Base-by-base conservation (phyloP, 2,113 vertebrate genomes). In the Egretta garzetta region DNA sequence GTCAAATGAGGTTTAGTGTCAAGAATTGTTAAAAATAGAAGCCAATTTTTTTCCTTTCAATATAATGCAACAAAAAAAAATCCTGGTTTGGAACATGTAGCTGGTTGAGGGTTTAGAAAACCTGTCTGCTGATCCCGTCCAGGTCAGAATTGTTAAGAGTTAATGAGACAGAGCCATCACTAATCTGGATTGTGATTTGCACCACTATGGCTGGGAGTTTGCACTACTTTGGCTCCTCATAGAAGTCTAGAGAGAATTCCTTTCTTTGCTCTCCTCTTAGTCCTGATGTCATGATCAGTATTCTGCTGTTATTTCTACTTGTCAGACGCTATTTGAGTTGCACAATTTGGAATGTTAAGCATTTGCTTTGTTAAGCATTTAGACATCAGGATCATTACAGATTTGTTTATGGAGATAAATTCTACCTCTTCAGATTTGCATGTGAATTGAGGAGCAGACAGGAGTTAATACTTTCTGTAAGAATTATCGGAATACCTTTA, bases 1-100 rank as follows among this genome's bases (percentile, higher is more conserved):
- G 88, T 97, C 93, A 97, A 98, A 97, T 98, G 97, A 97, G 92
- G 88, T 97, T 97, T 97, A 96, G 92, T 97, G 96, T 97, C 91
- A 85, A 90, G 96, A 97, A 67, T 68, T 97, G 80, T 91, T 97
- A 97, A 97, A 98, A 98, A 97, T 88, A 97, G 91, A 96, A 97
- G 64, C 74, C 87, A 92, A 92, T 93, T 96, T 85, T 97, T 93
- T 72, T 75, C 64, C 80, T 97, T 97, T 95, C 95, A 90, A 80
- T 95, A 32, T 90, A 97, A 89, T 77, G 76, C 97, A 95, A 82
- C 83, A 95, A 95, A 62, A 96, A 92, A 93, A 71, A 8, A 12
- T 10, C 21, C 39, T 64, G 15, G 8, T 85, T 67, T 94, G 92
- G 74, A 74, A 33, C 37, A 62, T 39, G 32, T 58, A 81, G 93